phyloP scores from a whole-genome alignment of 2,113 vertebrate genomes.

The Noctilio leporinus region DNA sequence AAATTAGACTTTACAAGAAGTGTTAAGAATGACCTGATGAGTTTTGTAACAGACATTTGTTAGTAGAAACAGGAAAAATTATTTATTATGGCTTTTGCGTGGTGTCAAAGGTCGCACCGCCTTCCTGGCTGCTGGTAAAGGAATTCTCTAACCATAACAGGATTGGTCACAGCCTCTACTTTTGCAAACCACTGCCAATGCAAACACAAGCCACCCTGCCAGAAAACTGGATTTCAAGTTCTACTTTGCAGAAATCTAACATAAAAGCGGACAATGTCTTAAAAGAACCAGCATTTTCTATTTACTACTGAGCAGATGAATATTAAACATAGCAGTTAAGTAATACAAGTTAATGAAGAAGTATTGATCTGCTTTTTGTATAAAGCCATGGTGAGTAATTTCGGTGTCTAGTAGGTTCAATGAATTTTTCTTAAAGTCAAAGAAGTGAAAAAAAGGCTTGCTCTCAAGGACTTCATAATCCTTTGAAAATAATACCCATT shows the following conservation, averaged over 20 bases:
- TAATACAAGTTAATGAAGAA: neutral
- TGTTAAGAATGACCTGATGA: neutral
- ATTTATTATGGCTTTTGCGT: neutral
- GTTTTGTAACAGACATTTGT: neutral
- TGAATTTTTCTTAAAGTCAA: conserved; percentile 27
- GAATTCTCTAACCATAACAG: neutral
- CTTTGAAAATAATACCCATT: neutral
- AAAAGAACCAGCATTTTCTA: conserved; percentile 43
- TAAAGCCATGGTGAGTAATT: neutral
- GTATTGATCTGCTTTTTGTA: neutral
- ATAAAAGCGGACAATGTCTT: neutral
- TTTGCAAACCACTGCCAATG: neutral
- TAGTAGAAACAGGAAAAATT: neutral
- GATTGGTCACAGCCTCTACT: neutral
- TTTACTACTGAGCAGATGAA: neutral
- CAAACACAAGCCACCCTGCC: neutral
- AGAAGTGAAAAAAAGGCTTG: neutral
- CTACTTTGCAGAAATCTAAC: neutral
- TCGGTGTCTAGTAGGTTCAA: neutral
- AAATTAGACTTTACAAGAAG: neutral
- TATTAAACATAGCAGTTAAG: neutral
- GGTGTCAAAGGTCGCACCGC: neutral
- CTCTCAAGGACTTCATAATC: neutral
- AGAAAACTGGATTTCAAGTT: neutral
- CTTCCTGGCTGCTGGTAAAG: neutral